Conservation (phyloP, 2,888 invertebrate species). For the Emmelina monodactyla region DNA sequence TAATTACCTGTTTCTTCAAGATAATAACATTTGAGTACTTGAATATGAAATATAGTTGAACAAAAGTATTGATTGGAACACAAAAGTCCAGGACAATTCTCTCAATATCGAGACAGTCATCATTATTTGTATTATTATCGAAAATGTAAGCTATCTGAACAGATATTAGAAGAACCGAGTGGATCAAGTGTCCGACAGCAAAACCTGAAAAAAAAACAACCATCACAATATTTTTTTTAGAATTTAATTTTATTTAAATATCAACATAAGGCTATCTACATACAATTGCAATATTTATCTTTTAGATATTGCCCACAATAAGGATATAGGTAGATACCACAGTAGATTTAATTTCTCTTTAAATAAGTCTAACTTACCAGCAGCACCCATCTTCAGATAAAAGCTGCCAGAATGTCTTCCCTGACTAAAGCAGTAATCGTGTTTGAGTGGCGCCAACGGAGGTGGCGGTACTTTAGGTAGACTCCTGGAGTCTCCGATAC, state of each 20-base stretch:
- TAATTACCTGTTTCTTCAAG: constrained; percentile 37
- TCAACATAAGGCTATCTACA: no score
- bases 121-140: constrained; percentile 56
- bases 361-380: no score
- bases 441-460: constrained; percentile 49
- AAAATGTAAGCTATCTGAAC: constrained; percentile 71
- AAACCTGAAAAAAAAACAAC: no score
- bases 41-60: constrained; percentile 80
- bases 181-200: constrained; percentile 79
- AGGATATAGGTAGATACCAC: no score
- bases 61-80: constrained; percentile 76
- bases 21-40: constrained; percentile 81
- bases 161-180: constrained; percentile 73
- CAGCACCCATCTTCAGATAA: constrained; percentile 77
- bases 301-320: no score
- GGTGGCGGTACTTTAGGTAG: no score
- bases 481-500: constrained; percentile 25
- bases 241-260: no score
- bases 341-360: no score
- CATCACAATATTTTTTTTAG: no score
- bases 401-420: constrained; percentile 77
- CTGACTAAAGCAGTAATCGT: constrained; percentile 70
- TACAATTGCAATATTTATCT: no score
- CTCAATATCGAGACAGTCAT: constrained; percentile 67
- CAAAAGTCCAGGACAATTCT: constrained; percentile 72